Conservation (phyloP, 2,113 vertebrate genomes). For the Elephas maximus region DNA sequence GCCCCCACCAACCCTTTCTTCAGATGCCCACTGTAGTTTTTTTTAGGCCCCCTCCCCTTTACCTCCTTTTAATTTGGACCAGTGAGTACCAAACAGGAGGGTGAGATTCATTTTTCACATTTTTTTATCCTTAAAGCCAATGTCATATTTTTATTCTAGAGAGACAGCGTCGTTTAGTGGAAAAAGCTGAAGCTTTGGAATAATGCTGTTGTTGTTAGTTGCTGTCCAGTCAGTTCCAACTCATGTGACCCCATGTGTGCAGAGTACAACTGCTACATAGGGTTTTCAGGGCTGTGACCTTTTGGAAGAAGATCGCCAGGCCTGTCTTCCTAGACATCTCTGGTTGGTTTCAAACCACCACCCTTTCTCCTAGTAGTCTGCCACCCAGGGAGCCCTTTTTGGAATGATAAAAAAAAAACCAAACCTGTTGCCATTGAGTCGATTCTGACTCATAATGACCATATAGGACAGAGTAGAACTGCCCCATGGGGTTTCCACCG, state of each 20-base stretch:
- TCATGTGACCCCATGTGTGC: background rate
- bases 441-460: too few species aligned
- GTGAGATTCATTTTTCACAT: slow-evolving; percentile 64
- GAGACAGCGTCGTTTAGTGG: slow-evolving; percentile 46
- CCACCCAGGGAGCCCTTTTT: too few species aligned
- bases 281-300: background rate
- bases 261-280: background rate
- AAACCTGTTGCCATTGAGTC: too few species aligned
- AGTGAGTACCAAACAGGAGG: slow-evolving; percentile 60
- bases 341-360: background rate
- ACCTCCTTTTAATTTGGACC: background rate
- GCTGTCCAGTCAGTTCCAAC: background rate
- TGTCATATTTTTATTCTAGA: slow-evolving; percentile 71
- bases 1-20: slow-evolving; percentile 66
- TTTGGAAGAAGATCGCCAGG: background rate
- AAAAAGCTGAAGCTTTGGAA: slow-evolving; percentile 57
- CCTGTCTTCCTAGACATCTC: background rate
- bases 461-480: too few species aligned
- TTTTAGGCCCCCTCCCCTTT: background rate
- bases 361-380: background rate
- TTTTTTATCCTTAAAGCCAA: slow-evolving; percentile 44
- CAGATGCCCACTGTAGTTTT: slow-evolving; percentile 35
- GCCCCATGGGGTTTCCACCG: too few species aligned
- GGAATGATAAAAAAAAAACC: too few species aligned
- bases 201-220: background rate